These are phyloP conservation scores for Andrena bicolor DNA, from an alignment of 2,888 invertebrate genomes.

Conservation along the genomic window DNA sequence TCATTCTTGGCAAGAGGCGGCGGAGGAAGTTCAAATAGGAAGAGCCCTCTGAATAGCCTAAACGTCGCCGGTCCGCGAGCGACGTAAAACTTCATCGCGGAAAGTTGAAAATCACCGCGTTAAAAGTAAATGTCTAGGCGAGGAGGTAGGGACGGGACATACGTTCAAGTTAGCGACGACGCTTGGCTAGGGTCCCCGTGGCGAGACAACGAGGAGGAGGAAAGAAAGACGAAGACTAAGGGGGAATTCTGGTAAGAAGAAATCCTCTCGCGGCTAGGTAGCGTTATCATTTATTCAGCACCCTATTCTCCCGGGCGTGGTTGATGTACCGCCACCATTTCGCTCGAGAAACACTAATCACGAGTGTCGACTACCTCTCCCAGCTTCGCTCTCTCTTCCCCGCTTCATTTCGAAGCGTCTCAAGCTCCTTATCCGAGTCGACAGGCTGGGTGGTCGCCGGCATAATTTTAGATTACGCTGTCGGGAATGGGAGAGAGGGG, in stretches of 20 bases:
- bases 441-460: conserved; percentile 32
- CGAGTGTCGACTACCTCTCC: conserved; percentile 24
- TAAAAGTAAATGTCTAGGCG: conserved; percentile 18
- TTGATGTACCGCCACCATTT: conserved; percentile 61
- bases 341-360: conserved; percentile 59
- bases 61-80: not conserved
- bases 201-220: conserved; percentile 7
- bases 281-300: conserved; percentile 61
- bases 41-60: not conserved
- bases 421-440: conserved; percentile 26
- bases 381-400: not conserved
- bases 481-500: not conserved
- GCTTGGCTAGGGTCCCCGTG: conserved; percentile 1
- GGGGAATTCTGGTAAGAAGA: conserved; percentile 43
- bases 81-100: not conserved
- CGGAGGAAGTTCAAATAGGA: conserved; percentile 2
- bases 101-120: not conserved
- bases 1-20: too few relatives aligned
- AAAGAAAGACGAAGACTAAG: not conserved
- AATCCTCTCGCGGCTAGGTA: conserved; percentile 59
- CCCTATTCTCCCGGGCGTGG: conserved; percentile 56
- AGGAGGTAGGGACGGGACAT: not conserved
- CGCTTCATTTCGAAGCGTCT: conserved; percentile 6
- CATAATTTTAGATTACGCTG: conserved; percentile 65
- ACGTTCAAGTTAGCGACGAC: conserved; percentile 24